Evolutionary conservation across 2,888 invertebrate species (phyloP).

Genomic region (Falcaria lacertinaria): DNA sequence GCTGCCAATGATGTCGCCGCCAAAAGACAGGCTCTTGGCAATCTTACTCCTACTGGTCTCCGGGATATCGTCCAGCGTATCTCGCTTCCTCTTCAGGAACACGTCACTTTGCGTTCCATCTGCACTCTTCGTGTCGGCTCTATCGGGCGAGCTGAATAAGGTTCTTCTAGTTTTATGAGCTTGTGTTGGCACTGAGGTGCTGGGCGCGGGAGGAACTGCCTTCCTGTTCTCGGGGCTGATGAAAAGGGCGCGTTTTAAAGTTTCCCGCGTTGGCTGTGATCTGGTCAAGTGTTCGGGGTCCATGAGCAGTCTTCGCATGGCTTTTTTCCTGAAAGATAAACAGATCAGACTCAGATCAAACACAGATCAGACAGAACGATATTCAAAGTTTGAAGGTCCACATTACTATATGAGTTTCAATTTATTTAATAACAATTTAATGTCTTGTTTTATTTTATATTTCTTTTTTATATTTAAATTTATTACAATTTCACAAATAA

Average conservation of each 20-base stretch:
- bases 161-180: conserved; percentile 82
- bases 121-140: conserved; percentile 58
- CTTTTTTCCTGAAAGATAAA: conserved; percentile 66
- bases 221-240: conserved; percentile 82
- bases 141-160: conserved; percentile 81
- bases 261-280: conserved; percentile 73
- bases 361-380: no score
- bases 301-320: conserved; percentile 65
- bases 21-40: conserved; percentile 80
- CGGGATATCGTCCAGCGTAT: conserved; percentile 54
- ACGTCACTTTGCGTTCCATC: conserved; percentile 54
- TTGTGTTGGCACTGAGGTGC: conserved; percentile 63
- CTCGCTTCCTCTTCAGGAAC: conserved; percentile 71
- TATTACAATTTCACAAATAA: no score
- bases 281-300: conserved; percentile 56
- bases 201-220: conserved; percentile 39
- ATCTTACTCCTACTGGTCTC: conserved; percentile 67
- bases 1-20: conserved; percentile 54
- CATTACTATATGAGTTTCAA: no score
- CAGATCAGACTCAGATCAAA: neutral
- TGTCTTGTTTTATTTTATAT: no score
- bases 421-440: no score
- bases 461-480: no score
- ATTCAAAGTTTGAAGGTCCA: no score
- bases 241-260: conserved; percentile 84